Conservation (phyloP, 2,888 invertebrate genomes). For the Amaurobius ferox region DNA sequence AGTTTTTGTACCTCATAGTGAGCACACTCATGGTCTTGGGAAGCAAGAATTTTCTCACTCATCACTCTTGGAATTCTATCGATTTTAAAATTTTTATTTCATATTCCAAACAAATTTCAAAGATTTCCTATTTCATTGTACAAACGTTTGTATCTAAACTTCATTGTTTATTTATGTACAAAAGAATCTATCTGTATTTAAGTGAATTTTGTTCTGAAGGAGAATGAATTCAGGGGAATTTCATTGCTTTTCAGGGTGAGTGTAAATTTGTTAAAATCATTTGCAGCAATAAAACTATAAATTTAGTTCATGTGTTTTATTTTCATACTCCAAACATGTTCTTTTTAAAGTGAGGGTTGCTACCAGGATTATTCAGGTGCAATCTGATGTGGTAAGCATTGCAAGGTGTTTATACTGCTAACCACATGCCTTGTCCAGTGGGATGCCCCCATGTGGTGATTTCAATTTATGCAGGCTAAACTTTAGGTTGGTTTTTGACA, state of each 20-base stretch:
- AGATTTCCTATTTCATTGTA: neutral
- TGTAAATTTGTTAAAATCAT: conserved; percentile 64
- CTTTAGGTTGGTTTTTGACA: no score
- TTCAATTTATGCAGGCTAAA: no score
- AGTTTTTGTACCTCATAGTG: conserved; percentile 22
- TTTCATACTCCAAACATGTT: no score
- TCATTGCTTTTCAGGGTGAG: conserved; percentile 43
- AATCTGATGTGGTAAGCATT: no score
- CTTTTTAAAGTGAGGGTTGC: no score
- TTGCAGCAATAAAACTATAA: conserved; percentile 66
- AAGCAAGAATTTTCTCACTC: conserved; percentile 13
- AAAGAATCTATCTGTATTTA: neutral
- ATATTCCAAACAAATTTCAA: neutral
- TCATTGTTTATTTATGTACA: neutral
- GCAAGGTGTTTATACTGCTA: no score
- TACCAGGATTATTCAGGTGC: no score
- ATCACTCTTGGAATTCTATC: neutral
- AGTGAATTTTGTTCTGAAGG: neutral
- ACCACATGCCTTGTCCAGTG: no score
- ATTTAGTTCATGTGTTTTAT: conserved; percentile 22
- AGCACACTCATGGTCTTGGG: conserved; percentile 21
- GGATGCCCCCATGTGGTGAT: no score
- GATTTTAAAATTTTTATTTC: neutral
- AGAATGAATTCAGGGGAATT: conserved; percentile 13
- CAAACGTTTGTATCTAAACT: neutral